Percentiles rank a stretch among this genome's conserved stretches.
Evolutionary conservation across 2,797 vertebrate species (phyloP).

Genomic region (Chiloscyllium punctatum): DNA sequence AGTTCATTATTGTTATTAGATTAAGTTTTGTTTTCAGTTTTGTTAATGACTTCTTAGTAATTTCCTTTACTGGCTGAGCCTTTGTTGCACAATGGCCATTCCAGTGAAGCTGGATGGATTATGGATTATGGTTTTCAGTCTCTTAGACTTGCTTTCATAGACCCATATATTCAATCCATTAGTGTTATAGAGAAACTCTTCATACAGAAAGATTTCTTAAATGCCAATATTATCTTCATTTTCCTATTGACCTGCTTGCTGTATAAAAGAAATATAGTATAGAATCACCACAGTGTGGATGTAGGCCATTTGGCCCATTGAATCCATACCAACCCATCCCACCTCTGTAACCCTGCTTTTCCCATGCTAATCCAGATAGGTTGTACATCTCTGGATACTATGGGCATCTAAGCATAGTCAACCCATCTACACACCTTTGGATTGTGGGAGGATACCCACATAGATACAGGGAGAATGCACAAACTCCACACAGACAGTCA

Average conservation of each 20-base stretch:
- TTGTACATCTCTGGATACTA: too few relatives aligned
- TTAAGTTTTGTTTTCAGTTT: not conserved
- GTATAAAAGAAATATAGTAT: not conserved
- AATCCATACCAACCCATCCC: too few relatives aligned
- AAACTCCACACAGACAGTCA: too few relatives aligned
- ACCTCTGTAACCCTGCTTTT: too few relatives aligned
- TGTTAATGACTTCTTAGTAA: not conserved
- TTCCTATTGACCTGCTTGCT: not conserved
- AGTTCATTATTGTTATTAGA: conserved; percentile 9
- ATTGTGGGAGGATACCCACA: too few relatives aligned
- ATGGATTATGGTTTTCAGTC: not conserved
- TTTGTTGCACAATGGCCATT: not conserved
- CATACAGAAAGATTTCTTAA: not conserved
- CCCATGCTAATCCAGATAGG: too few relatives aligned
- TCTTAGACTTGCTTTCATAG: not conserved
- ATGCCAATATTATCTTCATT: not conserved
- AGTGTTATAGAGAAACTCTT: not conserved
- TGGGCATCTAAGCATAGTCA: too few relatives aligned
- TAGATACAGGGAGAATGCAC: too few relatives aligned
- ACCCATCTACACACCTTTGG: too few relatives aligned
- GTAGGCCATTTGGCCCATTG: too few relatives aligned
- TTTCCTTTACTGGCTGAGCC: conserved; percentile 1
- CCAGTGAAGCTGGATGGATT: not conserved
- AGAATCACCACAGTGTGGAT: not conserved
- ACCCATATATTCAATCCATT: not conserved